Evolutionary conservation across 2,888 invertebrate species (phyloP), one percentile per base, ranked within the genome.

Genomic region (Harmothoe impar): DNA sequence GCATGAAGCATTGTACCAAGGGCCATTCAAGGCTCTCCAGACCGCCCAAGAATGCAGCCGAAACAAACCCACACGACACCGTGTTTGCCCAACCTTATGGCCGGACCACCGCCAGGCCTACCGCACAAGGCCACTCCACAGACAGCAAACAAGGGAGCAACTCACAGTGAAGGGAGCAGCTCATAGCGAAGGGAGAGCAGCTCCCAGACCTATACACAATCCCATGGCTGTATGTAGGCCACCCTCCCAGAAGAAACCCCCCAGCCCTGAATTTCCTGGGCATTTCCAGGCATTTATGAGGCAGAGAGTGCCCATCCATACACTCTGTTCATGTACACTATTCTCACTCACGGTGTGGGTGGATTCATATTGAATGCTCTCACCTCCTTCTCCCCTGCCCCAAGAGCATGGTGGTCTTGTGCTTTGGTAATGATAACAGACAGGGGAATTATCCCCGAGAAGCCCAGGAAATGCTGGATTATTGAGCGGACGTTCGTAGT

Each of bases 21-120:
- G 31, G 29, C 25, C 72, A 29, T 29, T 72, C 72, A 72, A 25
- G 29, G 3, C 72, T 72, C 29, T 29, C 72, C 29, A 25, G 72
- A 25, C 29, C 17, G 20, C 84, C 0, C 7, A 31, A 43, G 84
- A 84, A 84, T 84, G 51, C 3, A 5, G 43, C 25, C 35, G 84
- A 72, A 72, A 72, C 72, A 72, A 72, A 7, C 15, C 72, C 29
- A 25, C 25, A 72, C 12, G 29, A 15, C 72, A 25, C 15, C 29
- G 20, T 84, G 43, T 84, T 84, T 84, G 25, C 84, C 51, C 84
- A 84, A 84, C 84, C 84, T 84, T 84, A 84, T 84, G 84, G 84
- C 84, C 84, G 84, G 84, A 23, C 51, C 84, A 35, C 43, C 84
- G 5, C n/a, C 43, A 43, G 43, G 5, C 43, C 10, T 43, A 43